These are phyloP conservation scores for Luperina testacea DNA, from an alignment of 2,888 invertebrate species.

Conservation along the genomic window DNA sequence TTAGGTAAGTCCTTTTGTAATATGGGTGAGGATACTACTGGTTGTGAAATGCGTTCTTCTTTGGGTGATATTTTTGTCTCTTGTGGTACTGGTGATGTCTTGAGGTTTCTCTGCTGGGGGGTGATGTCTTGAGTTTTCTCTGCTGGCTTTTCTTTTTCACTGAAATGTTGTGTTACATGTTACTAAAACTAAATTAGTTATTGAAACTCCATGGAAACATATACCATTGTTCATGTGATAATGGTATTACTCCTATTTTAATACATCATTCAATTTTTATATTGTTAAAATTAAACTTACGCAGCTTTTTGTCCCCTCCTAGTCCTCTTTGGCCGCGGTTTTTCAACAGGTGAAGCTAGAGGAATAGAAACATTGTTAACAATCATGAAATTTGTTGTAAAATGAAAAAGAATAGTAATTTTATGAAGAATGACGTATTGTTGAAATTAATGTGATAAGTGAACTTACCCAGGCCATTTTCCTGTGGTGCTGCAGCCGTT, in stretches of 20 bases:
- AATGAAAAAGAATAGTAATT: no score
- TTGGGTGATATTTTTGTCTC: constrained; percentile 67
- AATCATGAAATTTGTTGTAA: background rate
- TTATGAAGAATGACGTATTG: background rate
- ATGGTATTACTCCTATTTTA: no score
- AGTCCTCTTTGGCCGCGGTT: constrained; percentile 83
- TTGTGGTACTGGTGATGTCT: constrained; percentile 51
- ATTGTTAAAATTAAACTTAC: constrained; percentile 71
- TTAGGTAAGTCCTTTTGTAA: constrained; percentile 66
- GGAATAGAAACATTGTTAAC: constrained; percentile 14
- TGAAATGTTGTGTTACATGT: background rate
- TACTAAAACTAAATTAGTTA: background rate
- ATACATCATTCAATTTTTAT: background rate
- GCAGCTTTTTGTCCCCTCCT: constrained; percentile 78
- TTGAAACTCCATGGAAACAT: no score
- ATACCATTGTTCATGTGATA: no score
- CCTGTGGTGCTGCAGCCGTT: constrained; percentile 64
- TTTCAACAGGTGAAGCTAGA: constrained; percentile 80
- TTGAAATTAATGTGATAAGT: background rate
- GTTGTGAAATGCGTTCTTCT: constrained; percentile 71
- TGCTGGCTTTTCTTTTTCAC: constrained; percentile 70
- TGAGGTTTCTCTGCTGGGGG: constrained; percentile 62
- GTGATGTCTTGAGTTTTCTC: constrained; percentile 62
- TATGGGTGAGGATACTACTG: constrained; percentile 73
- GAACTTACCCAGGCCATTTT: constrained; percentile 71